These are phyloP conservation scores for Megastigmus dorsalis DNA, from an alignment of 2,888 invertebrate genomes.

Conservation along the genomic window DNA sequence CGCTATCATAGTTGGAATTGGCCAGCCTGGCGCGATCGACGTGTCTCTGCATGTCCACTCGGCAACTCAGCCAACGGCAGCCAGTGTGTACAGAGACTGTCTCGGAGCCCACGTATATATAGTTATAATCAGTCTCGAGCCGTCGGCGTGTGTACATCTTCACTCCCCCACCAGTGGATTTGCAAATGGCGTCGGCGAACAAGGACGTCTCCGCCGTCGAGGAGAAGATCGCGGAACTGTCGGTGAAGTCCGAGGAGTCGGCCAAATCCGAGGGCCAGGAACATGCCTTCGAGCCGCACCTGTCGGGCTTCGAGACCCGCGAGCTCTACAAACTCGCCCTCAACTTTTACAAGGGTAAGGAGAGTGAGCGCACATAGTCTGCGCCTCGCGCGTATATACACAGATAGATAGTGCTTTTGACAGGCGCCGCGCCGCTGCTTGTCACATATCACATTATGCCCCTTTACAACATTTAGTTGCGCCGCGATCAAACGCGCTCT, in stretches of 20 bases:
- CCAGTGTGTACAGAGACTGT: too few species aligned
- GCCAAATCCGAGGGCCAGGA: not conserved
- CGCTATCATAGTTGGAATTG: not conserved
- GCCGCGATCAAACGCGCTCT: too few species aligned
- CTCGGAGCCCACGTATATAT: too few species aligned
- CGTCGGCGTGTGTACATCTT: not conserved
- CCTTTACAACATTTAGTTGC: too few species aligned
- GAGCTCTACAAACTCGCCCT: constrained; percentile 93
- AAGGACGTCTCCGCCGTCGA: constrained; percentile 19
- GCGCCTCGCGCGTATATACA: not conserved
- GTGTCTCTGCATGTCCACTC: constrained; percentile 4
- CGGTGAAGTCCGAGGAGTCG: constrained; percentile 4
- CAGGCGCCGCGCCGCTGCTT: not conserved
- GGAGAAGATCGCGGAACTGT: constrained; percentile 26
- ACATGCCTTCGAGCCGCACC: constrained; percentile 65
- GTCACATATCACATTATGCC: too few species aligned
- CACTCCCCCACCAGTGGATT: not conserved
- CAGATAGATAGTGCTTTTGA: too few species aligned
- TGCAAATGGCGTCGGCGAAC: constrained; percentile 44
- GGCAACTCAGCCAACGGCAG: too few species aligned
- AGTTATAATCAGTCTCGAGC: not conserved
- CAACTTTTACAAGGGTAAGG: constrained; percentile 95
- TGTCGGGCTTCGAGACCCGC: constrained; percentile 74
- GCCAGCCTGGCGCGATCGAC: constrained; percentile 17
- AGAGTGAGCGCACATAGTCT: too few species aligned